Conservation (phyloP, 2,113 vertebrate species). For the Dasyurus viverrinus region DNA sequence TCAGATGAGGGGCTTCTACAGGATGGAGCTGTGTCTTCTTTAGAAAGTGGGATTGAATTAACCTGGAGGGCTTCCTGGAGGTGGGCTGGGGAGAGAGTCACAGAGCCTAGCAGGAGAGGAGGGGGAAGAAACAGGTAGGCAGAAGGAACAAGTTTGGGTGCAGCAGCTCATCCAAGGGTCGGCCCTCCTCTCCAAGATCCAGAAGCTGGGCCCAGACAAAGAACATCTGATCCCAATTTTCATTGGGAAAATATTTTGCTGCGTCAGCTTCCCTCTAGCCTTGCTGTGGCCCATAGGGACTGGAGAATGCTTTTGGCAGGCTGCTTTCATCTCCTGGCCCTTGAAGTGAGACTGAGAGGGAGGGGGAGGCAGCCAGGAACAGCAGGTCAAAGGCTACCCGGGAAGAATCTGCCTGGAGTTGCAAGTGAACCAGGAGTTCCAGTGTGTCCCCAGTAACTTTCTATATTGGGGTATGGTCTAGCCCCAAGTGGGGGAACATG, state of each 20-base stretch:
- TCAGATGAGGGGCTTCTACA: neutral
- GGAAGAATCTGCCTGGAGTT: neutral
- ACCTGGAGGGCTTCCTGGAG: neutral
- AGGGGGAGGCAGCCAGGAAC: neutral
- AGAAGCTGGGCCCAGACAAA: constrained; percentile 3
- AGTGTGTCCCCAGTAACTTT: neutral
- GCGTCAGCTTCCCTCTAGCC: constrained; percentile 1
- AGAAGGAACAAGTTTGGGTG: neutral
- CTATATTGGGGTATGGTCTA: neutral
- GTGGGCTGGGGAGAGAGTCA: neutral
- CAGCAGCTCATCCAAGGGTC: neutral
- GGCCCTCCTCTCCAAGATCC: neutral
- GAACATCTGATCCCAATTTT: constrained; percentile 4
- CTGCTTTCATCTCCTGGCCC: constrained; percentile 1
- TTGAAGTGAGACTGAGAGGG: neutral
- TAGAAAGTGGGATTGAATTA: neutral
- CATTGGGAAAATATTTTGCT: constrained; percentile 1
- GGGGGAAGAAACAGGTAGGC: neutral
- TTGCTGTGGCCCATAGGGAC: neutral
- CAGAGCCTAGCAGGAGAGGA: neutral
- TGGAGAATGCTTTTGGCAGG: neutral
- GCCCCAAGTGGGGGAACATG: neutral
- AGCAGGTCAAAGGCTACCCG: neutral
- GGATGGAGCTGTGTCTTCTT: neutral
- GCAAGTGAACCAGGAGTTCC: neutral